A percentile compares a stretch with the other conserved stretches of the same genome.
These are phyloP conservation scores for Biston stratarius DNA, from an alignment of 2,888 invertebrate species.

Conservation along the genomic window DNA sequence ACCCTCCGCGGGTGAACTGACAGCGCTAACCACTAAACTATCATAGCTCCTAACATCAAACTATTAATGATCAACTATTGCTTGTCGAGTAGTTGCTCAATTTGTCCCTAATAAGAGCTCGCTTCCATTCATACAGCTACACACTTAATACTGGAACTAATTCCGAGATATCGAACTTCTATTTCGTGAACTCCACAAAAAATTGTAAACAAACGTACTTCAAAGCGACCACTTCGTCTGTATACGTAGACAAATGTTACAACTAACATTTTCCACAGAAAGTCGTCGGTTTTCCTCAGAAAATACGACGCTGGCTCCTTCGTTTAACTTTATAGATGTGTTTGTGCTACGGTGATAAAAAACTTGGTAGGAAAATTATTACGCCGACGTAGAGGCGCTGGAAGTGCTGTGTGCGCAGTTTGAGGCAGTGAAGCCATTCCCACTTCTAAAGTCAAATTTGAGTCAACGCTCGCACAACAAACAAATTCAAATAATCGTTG, in stretches of 20 bases:
- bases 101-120: conserved; percentile 27
- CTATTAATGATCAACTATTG: neutral
- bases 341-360: conserved; percentile 53
- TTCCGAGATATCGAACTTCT: conserved; percentile 58
- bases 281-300: neutral
- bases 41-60: no score
- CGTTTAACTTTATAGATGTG: neutral
- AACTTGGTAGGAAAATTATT: conserved; percentile 62
- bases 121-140: conserved; percentile 47
- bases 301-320: neutral
- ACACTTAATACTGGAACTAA: conserved; percentile 55
- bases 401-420: conserved; percentile 49
- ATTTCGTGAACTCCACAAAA: conserved; percentile 66
- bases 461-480: no score
- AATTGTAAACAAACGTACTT: conserved; percentile 70
- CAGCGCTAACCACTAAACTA: no score
- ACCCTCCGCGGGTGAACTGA: no score
- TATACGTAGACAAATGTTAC: neutral
- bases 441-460: neutral
- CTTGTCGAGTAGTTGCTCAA: conserved; percentile 24
- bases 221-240: neutral
- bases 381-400: conserved; percentile 48
- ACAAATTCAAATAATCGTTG: no score
- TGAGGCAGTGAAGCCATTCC: conserved; percentile 1
- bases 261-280: neutral